Base-by-base conservation (phyloP, 2,797 vertebrate genomes). In the Sylvia borin region DNA sequence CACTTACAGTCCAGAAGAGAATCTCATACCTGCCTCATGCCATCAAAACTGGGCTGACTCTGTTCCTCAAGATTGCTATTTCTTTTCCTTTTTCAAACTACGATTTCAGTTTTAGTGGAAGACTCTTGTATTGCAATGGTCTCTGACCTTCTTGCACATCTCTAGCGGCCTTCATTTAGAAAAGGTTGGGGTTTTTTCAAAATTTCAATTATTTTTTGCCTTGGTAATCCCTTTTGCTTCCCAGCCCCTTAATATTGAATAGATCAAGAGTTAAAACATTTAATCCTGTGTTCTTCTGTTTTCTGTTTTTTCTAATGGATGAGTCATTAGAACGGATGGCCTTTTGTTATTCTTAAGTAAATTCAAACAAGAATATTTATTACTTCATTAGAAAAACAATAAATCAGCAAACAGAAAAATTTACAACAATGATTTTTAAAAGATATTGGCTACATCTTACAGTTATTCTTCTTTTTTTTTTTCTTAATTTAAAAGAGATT, bases 341-440 rank as follows among this genome's bases (percentile, higher is more conserved):
- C 65, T 68, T 95, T 82, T 92, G 72, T 96, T 95, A 82, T 91
- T 93, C 62, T 84, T 94, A 38, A 75, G 31, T 84, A 80, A 94
- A 90, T n/a, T 95, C 84, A 83, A 89, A 85, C 32, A 92, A 85
- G 75, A 84, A 58, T 90, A 68, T 72, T 94, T 84, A 90, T 90
- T 84, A 54, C 17, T 19, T 90, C 55, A 73, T 91, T 90, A 91
- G 32, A 72, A 92, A 90, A 92, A 70, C 64, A 97, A 65, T 75
- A 85, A 89, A 87, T 91, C 34, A 5, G 10, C 70, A 89, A 94
- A 88, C 8, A 90, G 27, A 92, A 95, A 90, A 91, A 87, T 50
- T n/a, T 51, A n/a, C 43, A 67, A 70, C 9, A 32, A 18, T 55
- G 19, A 34, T 81, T 67, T 67, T 11, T 16, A 1, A 42, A 88